These are phyloP conservation scores for Drosophila phalerata DNA, from an alignment of 2,888 invertebrate species.

Conservation along the genomic window DNA sequence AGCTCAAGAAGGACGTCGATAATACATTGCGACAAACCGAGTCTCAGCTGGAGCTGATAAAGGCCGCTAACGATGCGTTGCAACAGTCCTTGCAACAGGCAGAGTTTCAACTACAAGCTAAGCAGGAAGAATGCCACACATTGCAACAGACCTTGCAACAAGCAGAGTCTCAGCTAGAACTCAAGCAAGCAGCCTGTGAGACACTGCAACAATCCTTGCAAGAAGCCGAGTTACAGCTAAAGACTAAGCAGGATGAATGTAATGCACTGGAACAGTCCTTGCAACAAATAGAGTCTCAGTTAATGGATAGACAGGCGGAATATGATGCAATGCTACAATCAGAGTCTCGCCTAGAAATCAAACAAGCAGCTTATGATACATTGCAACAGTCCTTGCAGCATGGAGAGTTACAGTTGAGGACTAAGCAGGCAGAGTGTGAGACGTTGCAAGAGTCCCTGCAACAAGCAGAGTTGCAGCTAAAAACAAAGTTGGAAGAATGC, in stretches of 20 bases:
- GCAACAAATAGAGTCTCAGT: not conserved
- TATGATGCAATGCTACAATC: not conserved
- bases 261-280: not conserved
- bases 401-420: conserved; percentile 6
- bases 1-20: not conserved
- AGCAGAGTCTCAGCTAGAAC: not conserved
- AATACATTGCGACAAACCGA: not conserved
- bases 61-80: not conserved
- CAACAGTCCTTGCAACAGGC: not conserved
- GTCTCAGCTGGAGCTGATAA: not conserved
- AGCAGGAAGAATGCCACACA: not conserved
- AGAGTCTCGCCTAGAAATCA: not conserved
- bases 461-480: not conserved
- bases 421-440: conserved; percentile 3
- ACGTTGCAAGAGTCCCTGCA: not conserved
- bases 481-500: not conserved
- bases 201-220: not conserved
- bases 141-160: conserved; percentile 2
- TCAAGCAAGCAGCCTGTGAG: not conserved
- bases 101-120: not conserved
- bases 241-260: not conserved
- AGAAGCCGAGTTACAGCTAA: not conserved
- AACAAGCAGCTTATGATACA: not conserved
- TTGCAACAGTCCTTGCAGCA: not conserved
- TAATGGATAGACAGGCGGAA: not conserved